phyloP scores from a whole-genome alignment of 2,113 vertebrate species.

The Phycodurus eques region DNA sequence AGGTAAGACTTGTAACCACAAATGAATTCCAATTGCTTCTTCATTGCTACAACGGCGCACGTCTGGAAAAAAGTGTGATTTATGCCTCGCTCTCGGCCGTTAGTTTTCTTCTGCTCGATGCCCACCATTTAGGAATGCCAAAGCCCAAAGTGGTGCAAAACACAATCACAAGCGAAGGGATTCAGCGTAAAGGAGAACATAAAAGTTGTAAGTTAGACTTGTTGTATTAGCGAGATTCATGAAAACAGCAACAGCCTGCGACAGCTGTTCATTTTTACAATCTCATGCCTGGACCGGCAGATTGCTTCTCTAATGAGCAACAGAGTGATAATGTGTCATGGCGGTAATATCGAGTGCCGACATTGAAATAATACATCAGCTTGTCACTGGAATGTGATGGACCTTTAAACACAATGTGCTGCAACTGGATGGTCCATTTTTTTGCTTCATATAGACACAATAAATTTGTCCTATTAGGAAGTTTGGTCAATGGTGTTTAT shows the following conservation, averaged over 20 bases:
- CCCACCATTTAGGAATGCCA: constrained; percentile 15
- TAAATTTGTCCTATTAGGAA: not conserved
- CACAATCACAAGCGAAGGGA: not conserved
- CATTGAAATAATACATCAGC: constrained; percentile 21
- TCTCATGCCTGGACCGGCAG: constrained; percentile 23
- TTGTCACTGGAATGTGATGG: constrained; percentile 11
- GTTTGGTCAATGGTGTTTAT: not conserved
- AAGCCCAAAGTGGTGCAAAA: constrained; percentile 1
- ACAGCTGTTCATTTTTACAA: constrained; percentile 8
- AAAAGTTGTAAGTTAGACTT: constrained; percentile 12
- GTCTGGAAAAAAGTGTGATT: constrained; percentile 3
- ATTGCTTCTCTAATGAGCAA: constrained; percentile 41
- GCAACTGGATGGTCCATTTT: not conserved
- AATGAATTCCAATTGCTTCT: constrained; percentile 28
- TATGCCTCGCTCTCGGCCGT: not conserved
- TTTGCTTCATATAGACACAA: not conserved
- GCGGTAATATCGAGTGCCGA: constrained; percentile 26
- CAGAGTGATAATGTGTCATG: constrained; percentile 26
- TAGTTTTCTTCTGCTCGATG: constrained; percentile 9
- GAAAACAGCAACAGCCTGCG: constrained; percentile 11
- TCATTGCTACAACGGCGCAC: constrained; percentile 7
- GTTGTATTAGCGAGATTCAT: constrained; percentile 11
- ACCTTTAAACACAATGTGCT: constrained; percentile 3
- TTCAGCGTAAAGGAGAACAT: not conserved
- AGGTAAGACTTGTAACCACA: constrained; percentile 9